phyloP scores from a whole-genome alignment of 1,140 invertebrate genomes.

The Drosophila ohnishii region DNA sequence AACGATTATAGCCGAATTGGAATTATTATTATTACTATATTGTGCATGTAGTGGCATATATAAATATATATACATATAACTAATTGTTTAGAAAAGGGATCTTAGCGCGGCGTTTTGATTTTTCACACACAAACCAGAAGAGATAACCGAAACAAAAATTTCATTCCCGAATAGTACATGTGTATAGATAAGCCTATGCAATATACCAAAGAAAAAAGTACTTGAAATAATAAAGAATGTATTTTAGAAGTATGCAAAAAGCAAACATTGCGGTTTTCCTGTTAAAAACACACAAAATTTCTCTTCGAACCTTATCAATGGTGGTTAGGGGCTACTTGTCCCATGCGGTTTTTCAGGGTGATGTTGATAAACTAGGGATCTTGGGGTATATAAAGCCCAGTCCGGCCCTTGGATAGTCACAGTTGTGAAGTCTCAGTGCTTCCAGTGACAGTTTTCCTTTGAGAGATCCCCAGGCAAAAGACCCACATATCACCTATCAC shows the following conservation, averaged over 20 bases:
- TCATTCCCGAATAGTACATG: constrained; percentile 66
- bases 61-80: constrained; percentile 19
- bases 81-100: constrained; percentile 50
- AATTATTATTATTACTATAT: constrained; percentile 50
- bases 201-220: constrained; percentile 45
- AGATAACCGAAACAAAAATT: constrained; percentile 59
- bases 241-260: constrained; percentile 73
- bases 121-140: constrained; percentile 17
- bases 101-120: constrained; percentile 40
- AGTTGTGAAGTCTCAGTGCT: constrained; percentile 28
- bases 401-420: constrained; percentile 10
- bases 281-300: not conserved
- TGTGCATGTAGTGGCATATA: constrained; percentile 49
- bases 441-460: constrained; percentile 21
- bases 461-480: not conserved
- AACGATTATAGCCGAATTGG: constrained; percentile 31
- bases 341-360: constrained; percentile 10
- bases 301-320: constrained; percentile 10
- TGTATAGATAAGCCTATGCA: constrained; percentile 51
- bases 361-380: not conserved
- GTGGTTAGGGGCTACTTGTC: constrained; percentile 9
- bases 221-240: constrained; percentile 67
- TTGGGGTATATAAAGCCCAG: constrained; percentile 23
- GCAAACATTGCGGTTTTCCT: constrained; percentile 36
- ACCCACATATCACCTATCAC: too few relatives aligned